These are phyloP conservation scores for Enteromius treurensis DNA, from an alignment of 2,797 vertebrate species.

Conservation along the genomic window DNA sequence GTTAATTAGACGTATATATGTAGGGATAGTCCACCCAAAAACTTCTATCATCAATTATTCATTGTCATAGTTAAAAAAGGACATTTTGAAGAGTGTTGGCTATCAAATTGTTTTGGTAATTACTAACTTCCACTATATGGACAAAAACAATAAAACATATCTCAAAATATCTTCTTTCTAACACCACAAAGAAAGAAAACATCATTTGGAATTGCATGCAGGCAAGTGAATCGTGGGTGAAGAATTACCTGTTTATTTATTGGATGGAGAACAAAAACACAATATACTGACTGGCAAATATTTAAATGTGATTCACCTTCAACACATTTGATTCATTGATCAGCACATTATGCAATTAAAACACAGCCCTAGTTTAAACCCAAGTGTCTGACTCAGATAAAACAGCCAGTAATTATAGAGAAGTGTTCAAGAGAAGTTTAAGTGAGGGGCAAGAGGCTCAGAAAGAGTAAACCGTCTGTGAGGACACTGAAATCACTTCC, in stretches of 20 bases:
- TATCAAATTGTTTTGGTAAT: background rate
- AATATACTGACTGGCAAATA: background rate
- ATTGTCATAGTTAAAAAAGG: background rate
- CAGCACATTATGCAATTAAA: conserved; percentile 16
- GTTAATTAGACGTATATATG: background rate
- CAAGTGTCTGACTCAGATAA: conserved; percentile 13
- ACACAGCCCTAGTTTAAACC: background rate
- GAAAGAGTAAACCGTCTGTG: conserved; percentile 27
- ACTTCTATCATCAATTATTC: background rate
- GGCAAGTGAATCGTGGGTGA: background rate
- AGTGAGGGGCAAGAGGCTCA: background rate
- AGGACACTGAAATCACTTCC: conserved; percentile 32
- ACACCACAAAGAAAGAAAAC: background rate
- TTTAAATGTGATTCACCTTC: background rate
- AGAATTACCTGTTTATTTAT: background rate
- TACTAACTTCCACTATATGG: background rate
- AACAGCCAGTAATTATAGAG: conserved; percentile 8
- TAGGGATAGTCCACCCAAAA: background rate
- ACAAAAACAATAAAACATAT: background rate
- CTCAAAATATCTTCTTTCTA: background rate
- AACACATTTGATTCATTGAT: background rate
- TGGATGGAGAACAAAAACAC: background rate
- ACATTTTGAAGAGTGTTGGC: background rate
- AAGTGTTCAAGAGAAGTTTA: conserved; percentile 16
- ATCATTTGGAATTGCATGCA: background rate